These are phyloP conservation scores for Lysandra coridon DNA, from an alignment of 2,888 invertebrate genomes.

Conservation along the genomic window DNA sequence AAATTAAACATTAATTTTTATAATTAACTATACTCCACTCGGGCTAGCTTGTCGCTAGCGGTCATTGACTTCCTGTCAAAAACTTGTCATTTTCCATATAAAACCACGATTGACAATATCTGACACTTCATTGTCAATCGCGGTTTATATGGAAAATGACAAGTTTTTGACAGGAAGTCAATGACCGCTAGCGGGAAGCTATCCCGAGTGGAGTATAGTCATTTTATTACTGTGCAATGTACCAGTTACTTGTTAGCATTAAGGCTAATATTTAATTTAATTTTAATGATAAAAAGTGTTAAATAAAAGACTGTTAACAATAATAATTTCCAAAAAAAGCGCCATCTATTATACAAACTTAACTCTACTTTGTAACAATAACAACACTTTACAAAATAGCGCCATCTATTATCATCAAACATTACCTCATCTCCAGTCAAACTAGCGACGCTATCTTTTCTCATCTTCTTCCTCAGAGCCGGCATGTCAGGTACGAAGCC, in stretches of 20 bases:
- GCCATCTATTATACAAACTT: constrained; percentile 31
- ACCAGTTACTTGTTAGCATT: not conserved
- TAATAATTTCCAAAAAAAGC: not conserved
- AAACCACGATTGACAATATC: too few relatives aligned
- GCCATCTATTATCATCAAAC: constrained; percentile 31
- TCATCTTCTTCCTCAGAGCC: constrained; percentile 71
- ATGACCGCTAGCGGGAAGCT: too few relatives aligned
- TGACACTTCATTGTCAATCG: too few relatives aligned
- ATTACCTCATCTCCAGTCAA: constrained; percentile 83
- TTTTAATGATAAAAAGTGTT: not conserved
- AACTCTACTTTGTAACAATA: not conserved
- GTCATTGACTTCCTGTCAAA: too few relatives aligned
- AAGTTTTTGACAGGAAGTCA: too few relatives aligned
- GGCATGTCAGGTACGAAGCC: constrained; percentile 88
- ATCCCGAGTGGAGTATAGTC: too few relatives aligned
- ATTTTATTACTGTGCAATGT: not conserved
- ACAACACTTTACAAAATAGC: not conserved
- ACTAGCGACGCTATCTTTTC: constrained; percentile 83
- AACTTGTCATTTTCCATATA: too few relatives aligned
- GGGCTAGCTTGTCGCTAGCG: too few relatives aligned
- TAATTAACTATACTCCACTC: not conserved
- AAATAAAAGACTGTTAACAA: not conserved
- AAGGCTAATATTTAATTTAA: not conserved
- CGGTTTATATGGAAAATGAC: too few relatives aligned
- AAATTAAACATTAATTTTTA: constrained; percentile 46